phyloP scores from a whole-genome alignment of 2,888 invertebrate genomes.

The Microctonus aethiopoides region DNA sequence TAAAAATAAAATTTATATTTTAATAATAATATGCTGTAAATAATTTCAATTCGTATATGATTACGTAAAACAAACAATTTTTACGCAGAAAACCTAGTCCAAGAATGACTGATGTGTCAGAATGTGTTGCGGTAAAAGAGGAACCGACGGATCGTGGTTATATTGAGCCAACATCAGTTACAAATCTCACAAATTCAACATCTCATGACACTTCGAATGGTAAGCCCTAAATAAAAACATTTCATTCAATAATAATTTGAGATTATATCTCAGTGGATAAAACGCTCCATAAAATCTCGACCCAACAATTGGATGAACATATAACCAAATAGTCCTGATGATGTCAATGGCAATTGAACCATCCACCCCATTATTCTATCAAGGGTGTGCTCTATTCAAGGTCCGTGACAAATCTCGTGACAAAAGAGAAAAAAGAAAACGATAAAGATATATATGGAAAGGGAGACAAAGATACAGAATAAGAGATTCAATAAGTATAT shows the following conservation, averaged over 20 bases:
- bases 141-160: slow-evolving; percentile 58
- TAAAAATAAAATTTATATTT: slow-evolving; percentile 36
- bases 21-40: not conserved
- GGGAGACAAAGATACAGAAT: not conserved
- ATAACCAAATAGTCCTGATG: slow-evolving; percentile 15
- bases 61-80: no score
- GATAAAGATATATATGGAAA: slow-evolving; percentile 4
- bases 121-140: slow-evolving; percentile 56
- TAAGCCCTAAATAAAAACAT: slow-evolving; percentile 39
- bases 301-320: not conserved
- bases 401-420: slow-evolving; percentile 56
- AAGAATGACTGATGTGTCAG: slow-evolving; percentile 44
- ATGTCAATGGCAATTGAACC: slow-evolving; percentile 29
- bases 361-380: slow-evolving; percentile 25
- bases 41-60: not conserved
- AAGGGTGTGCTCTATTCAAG: slow-evolving; percentile 34
- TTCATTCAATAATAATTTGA: slow-evolving; percentile 10
- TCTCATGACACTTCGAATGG: slow-evolving; percentile 49
- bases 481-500: not conserved
- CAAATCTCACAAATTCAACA: slow-evolving; percentile 47
- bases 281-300: not conserved
- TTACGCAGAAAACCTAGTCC: slow-evolving; percentile 43
- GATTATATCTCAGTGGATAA: not conserved
- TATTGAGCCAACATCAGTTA: slow-evolving; percentile 49
- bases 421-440: slow-evolving; percentile 39